phyloP scores from a whole-genome alignment of 2,797 vertebrate species.

The Cirrhinus molitorella region DNA sequence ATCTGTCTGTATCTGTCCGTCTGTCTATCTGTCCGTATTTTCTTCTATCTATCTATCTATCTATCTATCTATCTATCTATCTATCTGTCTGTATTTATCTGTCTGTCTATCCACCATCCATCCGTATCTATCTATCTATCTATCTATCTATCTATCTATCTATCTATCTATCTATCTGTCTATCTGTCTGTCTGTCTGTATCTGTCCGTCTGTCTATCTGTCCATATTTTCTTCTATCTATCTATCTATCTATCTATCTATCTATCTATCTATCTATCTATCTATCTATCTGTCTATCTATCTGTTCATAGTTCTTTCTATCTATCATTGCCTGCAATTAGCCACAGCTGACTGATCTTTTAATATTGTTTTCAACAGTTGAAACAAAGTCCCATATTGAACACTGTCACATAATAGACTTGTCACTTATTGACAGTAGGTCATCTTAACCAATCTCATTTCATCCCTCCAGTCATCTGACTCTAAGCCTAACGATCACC shows the following conservation, averaged over 20 bases:
- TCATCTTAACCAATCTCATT: constrained; percentile 16
- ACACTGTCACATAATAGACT: neutral
- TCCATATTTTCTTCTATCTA: neutral
- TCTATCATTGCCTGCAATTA: neutral
- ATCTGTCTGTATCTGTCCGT: neutral
- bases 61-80: neutral
- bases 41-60: too few species aligned
- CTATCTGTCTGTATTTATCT: neutral
- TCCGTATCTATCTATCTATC: too few species aligned
- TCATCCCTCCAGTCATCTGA: constrained; percentile 25
- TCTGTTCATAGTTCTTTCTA: too few species aligned
- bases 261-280: rapidly evolving
- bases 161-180: neutral
- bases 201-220: rapidly evolving
- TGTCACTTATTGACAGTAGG: constrained; percentile 18
- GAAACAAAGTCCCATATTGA: neutral
- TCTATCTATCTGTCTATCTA: neutral
- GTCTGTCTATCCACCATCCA: rapidly evolving
- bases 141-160: neutral
- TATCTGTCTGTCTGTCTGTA: rapidly evolving
- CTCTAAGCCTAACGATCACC: constrained; percentile 27
- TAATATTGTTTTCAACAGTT: neutral
- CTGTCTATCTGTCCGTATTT: neutral
- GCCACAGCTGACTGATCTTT: neutral
- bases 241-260: too few species aligned